These are phyloP conservation scores for Todiramphus saurophagus DNA, from an alignment of 2,113 vertebrate genomes.

Conservation along the genomic window DNA sequence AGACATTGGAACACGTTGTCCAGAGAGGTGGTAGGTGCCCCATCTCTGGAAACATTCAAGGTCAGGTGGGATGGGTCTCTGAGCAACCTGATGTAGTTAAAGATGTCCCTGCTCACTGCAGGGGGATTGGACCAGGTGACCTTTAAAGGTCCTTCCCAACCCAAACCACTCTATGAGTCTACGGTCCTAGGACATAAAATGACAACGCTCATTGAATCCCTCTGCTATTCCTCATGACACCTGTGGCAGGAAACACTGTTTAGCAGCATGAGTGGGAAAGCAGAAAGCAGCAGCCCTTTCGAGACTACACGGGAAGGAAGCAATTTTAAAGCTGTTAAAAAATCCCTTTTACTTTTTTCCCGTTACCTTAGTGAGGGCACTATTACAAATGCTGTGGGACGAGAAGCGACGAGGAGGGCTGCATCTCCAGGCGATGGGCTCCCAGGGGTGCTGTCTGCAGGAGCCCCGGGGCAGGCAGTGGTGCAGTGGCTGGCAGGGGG, in stretches of 20 bases:
- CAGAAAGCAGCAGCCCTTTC: not conserved
- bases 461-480: not conserved
- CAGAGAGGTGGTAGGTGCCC: not conserved
- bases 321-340: not conserved
- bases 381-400: not conserved
- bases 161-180: not conserved
- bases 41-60: not conserved
- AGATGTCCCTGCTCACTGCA: not conserved
- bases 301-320: not conserved
- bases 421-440: not conserved
- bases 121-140: not conserved
- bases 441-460: not conserved
- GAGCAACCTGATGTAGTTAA: not conserved
- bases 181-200: not conserved
- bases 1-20: not conserved
- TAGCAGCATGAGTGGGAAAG: not conserved
- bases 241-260: not conserved
- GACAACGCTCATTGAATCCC: not conserved
- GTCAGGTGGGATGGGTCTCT: not conserved
- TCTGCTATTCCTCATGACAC: not conserved
- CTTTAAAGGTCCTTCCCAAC: not conserved
- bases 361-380: rapidly evolving
- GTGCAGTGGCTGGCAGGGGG: not conserved
- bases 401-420: not conserved
- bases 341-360: not conserved